Evolutionary conservation across 1,140 invertebrate genomes (phyloP).

Genomic region (Drosophila kepulauana): DNA sequence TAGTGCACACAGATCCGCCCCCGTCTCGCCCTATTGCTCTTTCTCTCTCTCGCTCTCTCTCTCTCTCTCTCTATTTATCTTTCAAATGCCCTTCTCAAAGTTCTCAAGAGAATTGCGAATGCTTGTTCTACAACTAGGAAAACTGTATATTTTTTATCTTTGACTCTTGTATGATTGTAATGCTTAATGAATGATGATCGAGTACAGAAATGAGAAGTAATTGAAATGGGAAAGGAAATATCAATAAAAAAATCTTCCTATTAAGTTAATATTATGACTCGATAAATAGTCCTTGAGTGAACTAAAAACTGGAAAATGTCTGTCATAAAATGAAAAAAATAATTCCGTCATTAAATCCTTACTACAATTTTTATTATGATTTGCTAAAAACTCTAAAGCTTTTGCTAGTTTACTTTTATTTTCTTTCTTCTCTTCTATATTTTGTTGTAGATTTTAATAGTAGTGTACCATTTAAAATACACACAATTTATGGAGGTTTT

Average conservation of each 20-base stretch:
- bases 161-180: conserved; percentile 10
- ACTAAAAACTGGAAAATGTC: not conserved
- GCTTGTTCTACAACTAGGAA: not conserved
- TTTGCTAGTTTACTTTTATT: conserved; percentile 49
- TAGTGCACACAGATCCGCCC: conserved; percentile 47
- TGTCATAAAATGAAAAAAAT: not conserved
- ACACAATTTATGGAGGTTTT: not conserved
- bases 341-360: not conserved
- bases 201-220: not conserved
- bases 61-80: not conserved
- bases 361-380: conserved; percentile 15
- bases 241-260: no score
- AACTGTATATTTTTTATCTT: conserved; percentile 10
- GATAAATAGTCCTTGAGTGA: not conserved
- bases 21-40: conserved; percentile 13
- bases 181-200: conserved; percentile 4
- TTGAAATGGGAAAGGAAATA: no score
- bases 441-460: conserved; percentile 20
- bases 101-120: conserved; percentile 6
- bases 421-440: conserved; percentile 30
- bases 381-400: conserved; percentile 42
- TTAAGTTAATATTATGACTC: no score
- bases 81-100: not conserved
- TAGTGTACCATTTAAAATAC: conserved; percentile 4
- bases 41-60: conserved; percentile 16